Percentiles rank a stretch among this genome's conserved stretches.
Conservation (phyloP, 2,888 invertebrate genomes). For the Luffia ferchaultella region DNA sequence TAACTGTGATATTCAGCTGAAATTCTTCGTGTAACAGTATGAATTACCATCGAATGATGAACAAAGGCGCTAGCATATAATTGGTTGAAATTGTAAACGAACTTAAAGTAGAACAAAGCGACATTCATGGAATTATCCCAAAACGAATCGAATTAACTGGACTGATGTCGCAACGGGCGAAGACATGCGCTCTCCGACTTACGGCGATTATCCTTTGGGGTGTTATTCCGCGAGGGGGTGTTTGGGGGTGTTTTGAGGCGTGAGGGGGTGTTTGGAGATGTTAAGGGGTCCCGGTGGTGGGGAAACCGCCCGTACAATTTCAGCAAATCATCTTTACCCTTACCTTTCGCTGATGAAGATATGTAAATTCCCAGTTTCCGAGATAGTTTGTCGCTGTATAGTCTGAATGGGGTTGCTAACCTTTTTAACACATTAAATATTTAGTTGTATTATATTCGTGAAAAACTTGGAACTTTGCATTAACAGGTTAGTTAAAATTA, state of each 20-base stretch:
- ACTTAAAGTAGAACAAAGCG: conserved; percentile 24
- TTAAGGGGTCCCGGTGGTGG: background rate
- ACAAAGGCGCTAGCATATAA: no score
- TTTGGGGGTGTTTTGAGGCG: background rate
- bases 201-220: conserved; percentile 31
- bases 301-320: conserved; percentile 29
- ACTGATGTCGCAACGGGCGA: conserved; percentile 44
- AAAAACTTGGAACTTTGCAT: no score
- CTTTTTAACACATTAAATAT: no score
- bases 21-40: no score
- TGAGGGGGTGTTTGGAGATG: background rate
- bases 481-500: no score
- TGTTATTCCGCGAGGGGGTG: background rate
- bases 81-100: no score
- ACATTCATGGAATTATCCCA: conserved; percentile 36
- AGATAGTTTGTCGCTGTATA: conserved; percentile 28
- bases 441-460: no score
- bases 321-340: conserved; percentile 57
- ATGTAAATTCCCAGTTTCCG: conserved; percentile 40
- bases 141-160: conserved; percentile 51
- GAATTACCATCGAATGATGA: no score
- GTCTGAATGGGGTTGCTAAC: conserved; percentile 18
- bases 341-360: conserved; percentile 52
- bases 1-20: no score
- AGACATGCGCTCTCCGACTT: conserved; percentile 43